phyloP scores from a whole-genome alignment of 2,888 invertebrate genomes.

The Calameuta filiformis region DNA sequence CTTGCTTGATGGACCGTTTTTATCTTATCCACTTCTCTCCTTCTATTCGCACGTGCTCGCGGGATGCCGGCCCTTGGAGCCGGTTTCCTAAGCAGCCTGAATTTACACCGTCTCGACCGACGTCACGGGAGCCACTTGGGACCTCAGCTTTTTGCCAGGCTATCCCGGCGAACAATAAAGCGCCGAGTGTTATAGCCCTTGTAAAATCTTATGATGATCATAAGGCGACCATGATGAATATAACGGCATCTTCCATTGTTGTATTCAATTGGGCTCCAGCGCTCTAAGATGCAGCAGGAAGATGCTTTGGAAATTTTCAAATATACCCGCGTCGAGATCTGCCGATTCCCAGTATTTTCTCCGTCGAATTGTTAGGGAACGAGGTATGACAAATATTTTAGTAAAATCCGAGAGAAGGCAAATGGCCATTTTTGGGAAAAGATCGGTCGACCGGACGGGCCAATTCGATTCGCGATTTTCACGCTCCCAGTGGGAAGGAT shows the following conservation, averaged over 20 bases:
- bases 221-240: constrained; percentile 56
- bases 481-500: neutral
- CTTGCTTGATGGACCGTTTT: too few species aligned
- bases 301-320: too few species aligned
- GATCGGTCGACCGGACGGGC: too few species aligned
- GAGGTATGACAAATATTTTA: too few species aligned
- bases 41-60: neutral
- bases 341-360: too few species aligned
- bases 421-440: neutral
- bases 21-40: too few species aligned
- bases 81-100: constrained; percentile 31
- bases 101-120: constrained; percentile 33
- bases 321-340: too few species aligned
- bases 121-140: constrained; percentile 4
- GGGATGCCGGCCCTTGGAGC: neutral
- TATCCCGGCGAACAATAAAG: constrained; percentile 44
- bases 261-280: too few species aligned
- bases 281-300: too few species aligned
- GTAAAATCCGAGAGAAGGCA: too few species aligned
- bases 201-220: constrained; percentile 59
- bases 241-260: constrained; percentile 31
- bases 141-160: constrained; percentile 28
- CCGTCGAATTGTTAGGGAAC: too few species aligned
- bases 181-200: constrained; percentile 50
- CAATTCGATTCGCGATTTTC: constrained; percentile 4